Evolutionary conservation across 2,888 invertebrate species (phyloP).

Genomic region (Yponomeuta sedellus): DNA sequence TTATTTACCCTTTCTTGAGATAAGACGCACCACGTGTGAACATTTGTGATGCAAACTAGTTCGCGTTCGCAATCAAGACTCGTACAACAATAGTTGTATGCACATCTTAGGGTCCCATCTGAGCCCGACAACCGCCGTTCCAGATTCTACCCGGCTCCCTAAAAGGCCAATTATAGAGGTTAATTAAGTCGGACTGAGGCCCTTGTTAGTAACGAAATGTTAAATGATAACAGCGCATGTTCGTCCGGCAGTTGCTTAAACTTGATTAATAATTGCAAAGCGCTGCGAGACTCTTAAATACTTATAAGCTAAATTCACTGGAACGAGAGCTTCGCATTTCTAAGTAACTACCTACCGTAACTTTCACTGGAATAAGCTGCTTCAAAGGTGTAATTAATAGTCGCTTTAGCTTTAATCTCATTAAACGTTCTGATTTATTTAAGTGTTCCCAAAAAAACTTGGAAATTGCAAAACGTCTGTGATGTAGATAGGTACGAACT

Average conservation of each 20-base stretch:
- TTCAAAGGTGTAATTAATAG: too few relatives aligned
- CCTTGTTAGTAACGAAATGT: slow-evolving; percentile 41
- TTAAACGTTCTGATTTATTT: too few relatives aligned
- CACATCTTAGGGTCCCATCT: slow-evolving; percentile 12
- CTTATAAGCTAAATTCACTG: too few relatives aligned
- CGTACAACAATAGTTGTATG: slow-evolving; percentile 6
- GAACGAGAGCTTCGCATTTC: too few relatives aligned
- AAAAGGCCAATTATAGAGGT: slow-evolving; percentile 44
- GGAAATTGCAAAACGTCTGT: too few relatives aligned
- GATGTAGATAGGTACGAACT: too few relatives aligned
- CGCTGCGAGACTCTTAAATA: background rate
- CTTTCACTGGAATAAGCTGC: too few relatives aligned
- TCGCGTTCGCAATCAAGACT: background rate
- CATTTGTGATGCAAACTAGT: slow-evolving; percentile 6
- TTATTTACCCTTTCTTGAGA: background rate
- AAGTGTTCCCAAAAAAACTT: too few relatives aligned
- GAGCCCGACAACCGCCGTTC: slow-evolving; percentile 5
- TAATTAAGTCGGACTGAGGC: slow-evolving; percentile 42
- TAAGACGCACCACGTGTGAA: background rate
- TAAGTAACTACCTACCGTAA: too few relatives aligned
- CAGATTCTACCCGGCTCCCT: slow-evolving; percentile 20
- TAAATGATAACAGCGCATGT: slow-evolving; percentile 38
- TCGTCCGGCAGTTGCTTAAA: slow-evolving; percentile 28
- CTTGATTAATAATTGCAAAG: slow-evolving; percentile 28
- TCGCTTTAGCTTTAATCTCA: too few relatives aligned